Evolutionary conservation across 2,888 invertebrate genomes (phyloP).

Genomic region (Ptilodon capucinus): DNA sequence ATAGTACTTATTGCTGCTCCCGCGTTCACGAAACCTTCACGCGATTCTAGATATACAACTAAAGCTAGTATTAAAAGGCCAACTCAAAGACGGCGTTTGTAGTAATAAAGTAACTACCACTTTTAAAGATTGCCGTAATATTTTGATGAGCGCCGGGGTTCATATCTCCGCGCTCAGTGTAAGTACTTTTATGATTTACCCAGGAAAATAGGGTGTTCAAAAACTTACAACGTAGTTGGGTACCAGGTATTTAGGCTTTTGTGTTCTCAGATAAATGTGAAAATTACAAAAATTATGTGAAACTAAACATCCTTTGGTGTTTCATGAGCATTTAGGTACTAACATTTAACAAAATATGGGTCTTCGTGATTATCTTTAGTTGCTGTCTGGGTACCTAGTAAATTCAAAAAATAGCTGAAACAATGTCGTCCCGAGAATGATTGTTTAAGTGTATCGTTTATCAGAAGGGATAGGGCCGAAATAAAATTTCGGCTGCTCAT

Average conservation of each 20-base stretch:
- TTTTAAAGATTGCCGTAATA: neutral
- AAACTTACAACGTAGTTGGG: slow-evolving; percentile 7
- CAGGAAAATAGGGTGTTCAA: slow-evolving; percentile 24
- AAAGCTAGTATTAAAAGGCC: neutral
- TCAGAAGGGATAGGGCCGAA: slow-evolving; percentile 47
- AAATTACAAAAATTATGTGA: slow-evolving; percentile 14
- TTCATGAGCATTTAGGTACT: slow-evolving; percentile 3
- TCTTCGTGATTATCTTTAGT: slow-evolving; percentile 4
- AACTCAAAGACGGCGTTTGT: neutral
- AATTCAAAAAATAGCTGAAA: slow-evolving; percentile 27
- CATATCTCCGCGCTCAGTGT: slow-evolving; percentile 11
- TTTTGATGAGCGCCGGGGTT: neutral
- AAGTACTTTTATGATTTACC: slow-evolving; percentile 21
- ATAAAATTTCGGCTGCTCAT: slow-evolving; percentile 62
- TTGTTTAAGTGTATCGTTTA: slow-evolving; percentile 49
- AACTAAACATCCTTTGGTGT: slow-evolving; percentile 1
- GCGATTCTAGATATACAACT: neutral
- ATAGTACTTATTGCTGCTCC: slow-evolving; percentile 1
- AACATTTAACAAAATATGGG: slow-evolving; percentile 1
- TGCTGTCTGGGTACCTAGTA: slow-evolving; percentile 4
- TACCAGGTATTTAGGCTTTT: slow-evolving; percentile 11
- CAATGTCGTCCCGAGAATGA: slow-evolving; percentile 33
- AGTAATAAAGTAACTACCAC: neutral
- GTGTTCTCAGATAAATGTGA: slow-evolving; percentile 17
- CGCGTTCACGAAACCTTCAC: neutral